Conservation (phyloP, 1,140 invertebrate genomes). For the Drosophila elegans region DNA sequence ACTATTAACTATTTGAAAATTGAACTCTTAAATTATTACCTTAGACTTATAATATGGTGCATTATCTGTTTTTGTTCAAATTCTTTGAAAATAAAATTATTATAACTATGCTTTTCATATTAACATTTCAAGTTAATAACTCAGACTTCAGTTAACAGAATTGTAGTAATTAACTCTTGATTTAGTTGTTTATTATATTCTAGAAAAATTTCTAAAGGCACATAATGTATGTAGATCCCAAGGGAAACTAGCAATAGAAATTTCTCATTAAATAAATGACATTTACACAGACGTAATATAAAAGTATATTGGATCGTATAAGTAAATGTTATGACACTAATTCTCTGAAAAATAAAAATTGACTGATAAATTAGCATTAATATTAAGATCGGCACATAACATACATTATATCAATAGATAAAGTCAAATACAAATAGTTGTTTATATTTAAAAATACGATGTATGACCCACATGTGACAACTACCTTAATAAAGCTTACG, state of each 20-base stretch:
- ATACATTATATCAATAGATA: slow-evolving; percentile 10
- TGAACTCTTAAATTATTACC: too few relatives aligned
- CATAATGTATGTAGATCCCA: not conserved
- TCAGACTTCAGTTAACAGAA: too few relatives aligned
- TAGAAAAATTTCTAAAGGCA: not conserved
- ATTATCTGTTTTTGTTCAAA: too few relatives aligned
- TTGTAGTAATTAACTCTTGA: too few relatives aligned
- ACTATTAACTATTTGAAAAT: too few relatives aligned
- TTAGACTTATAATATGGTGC: too few relatives aligned
- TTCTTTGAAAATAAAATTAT: too few relatives aligned
- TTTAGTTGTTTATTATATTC: not conserved
- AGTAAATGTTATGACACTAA: slow-evolving; percentile 14
- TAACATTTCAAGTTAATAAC: too few relatives aligned
- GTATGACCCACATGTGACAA: slow-evolving; percentile 25
- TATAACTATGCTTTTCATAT: too few relatives aligned
- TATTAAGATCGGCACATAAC: slow-evolving; percentile 45
- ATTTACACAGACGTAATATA: slow-evolving; percentile 2
- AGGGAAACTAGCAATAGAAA: not conserved
- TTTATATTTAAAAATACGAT: slow-evolving; percentile 32
- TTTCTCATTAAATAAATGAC: not conserved
- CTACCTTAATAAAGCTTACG: slow-evolving; percentile 46
- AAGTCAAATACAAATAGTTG: slow-evolving; percentile 24
- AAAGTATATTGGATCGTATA: slow-evolving; percentile 14
- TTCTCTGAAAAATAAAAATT: slow-evolving; percentile 41
- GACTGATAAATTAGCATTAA: slow-evolving; percentile 56